These are phyloP conservation scores for Mythimna ferrago DNA, from an alignment of 2,888 invertebrate species.

Conservation along the genomic window DNA sequence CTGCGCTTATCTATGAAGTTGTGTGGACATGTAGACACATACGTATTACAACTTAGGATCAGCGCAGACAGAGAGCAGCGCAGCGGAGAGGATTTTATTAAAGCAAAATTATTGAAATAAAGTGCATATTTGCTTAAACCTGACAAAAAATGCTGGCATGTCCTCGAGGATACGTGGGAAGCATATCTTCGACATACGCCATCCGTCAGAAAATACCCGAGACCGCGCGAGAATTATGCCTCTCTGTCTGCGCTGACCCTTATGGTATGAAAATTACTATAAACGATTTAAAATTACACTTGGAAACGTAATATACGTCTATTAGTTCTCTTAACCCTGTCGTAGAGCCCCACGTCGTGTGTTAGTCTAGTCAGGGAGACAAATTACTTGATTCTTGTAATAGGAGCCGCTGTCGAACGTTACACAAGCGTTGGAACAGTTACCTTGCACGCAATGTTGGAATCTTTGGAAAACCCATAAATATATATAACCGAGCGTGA, in stretches of 20 bases:
- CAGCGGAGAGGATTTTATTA: no score
- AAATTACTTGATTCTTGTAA: constrained; percentile 29
- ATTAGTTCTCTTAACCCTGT: constrained; percentile 17
- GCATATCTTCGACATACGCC: no score
- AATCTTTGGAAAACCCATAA: not conserved
- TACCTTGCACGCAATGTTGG: constrained; percentile 3
- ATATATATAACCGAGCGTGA: no score
- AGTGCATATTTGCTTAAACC: no score
- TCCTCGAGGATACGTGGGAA: no score
- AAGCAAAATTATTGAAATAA: no score
- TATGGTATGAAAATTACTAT: constrained; percentile 28
- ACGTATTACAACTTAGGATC: constrained; percentile 9
- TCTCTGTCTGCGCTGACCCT: no score
- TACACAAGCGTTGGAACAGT: not conserved
- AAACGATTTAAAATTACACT: constrained; percentile 38
- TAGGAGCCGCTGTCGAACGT: not conserved
- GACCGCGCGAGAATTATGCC: no score
- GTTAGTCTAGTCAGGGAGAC: constrained; percentile 12
- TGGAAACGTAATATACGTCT: constrained; percentile 32
- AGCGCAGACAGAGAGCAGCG: no score
- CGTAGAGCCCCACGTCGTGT: constrained; percentile 27
- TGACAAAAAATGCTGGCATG: no score
- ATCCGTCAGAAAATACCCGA: no score
- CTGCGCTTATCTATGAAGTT: constrained; percentile 24
- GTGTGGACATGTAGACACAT: not conserved